Base-by-base conservation (phyloP, 2,888 invertebrate genomes). In the Trachelus tabidus region DNA sequence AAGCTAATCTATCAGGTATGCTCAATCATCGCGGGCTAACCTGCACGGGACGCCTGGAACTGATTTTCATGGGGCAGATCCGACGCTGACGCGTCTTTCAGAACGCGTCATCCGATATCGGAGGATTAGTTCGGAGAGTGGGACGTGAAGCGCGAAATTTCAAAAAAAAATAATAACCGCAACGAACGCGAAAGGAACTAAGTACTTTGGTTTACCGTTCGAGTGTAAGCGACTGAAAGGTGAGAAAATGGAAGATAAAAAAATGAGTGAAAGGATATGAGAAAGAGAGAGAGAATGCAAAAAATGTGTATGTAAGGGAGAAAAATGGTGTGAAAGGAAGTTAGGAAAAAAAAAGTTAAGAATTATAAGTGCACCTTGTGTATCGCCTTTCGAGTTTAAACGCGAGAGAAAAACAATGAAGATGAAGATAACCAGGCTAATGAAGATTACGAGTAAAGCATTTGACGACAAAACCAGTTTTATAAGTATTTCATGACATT, bases 381-480 rank as follows among this genome's bases (percentile, higher is more conserved):
- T 71, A 71, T 31, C 71, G 23, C 31, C 31, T 34, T 71, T 71
- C 31, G 71, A 34, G 34, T 33, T 15, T 33, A 34, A 68, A 30
- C 23, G 37, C 4, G n/a, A 79, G 34, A 68, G 71, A 23, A 37
- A 37, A 68, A 75, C 56, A 30, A 68, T 75, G 34, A 23, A 9
- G 30, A 69, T 73, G 69, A 37, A 75, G 31, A 68, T 75, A 75
- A 40, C 23, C 68, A 12, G 34, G 9, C 68, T 34, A 75, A 34
- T 31, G 23, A 68, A 11, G 12, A 56, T 31, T 56, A 56, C 56
- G 56, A 56, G 56, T 56, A 81, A 87, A 81, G 87, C 85, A 87
- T 87, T 87, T 87, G 87, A 87, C 83, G 85, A 85, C 82, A 81
- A 56, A 86, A 84, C 81, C 82, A 84, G 82, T 86, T 87, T 86